A percentile compares a stretch with the other conserved stretches of the same genome.
These are phyloP conservation scores for Callipepla californica DNA, from an alignment of 2,113 vertebrate genomes.

Conservation along the genomic window DNA sequence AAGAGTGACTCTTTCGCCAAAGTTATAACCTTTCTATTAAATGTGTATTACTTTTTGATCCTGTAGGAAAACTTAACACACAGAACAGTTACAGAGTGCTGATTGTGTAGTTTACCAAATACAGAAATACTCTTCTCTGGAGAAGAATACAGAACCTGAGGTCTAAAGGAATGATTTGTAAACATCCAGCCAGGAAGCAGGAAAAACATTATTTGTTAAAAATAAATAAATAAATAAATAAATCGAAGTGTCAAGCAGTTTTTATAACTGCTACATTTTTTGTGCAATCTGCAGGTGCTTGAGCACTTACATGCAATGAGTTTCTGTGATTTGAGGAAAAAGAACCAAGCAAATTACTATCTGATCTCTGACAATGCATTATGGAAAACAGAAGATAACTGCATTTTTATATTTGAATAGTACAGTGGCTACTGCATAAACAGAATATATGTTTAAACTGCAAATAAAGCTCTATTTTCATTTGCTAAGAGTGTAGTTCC, in stretches of 20 bases:
- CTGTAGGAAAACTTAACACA: background rate
- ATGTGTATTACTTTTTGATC: background rate
- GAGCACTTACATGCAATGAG: background rate
- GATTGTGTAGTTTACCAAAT: background rate
- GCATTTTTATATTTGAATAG: background rate
- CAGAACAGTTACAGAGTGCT: background rate
- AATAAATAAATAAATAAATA: too few species aligned
- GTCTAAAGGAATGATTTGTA: background rate
- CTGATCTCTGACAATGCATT: background rate
- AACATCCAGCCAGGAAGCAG: background rate
- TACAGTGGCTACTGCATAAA: background rate
- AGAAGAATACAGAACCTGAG: background rate
- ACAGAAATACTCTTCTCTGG: background rate
- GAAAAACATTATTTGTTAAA: background rate
- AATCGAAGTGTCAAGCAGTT: fast-evolving
- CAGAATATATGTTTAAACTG: background rate
- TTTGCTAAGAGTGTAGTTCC: background rate
- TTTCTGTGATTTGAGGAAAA: background rate
- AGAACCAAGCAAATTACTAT: background rate
- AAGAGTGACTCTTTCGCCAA: background rate
- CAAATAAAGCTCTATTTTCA: background rate
- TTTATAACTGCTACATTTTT: background rate
- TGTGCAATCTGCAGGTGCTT: background rate
- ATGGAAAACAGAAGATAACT: background rate
- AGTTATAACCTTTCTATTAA: background rate